Base-by-base conservation (phyloP, 2,113 vertebrate species). In the Channa maculata region DNA sequence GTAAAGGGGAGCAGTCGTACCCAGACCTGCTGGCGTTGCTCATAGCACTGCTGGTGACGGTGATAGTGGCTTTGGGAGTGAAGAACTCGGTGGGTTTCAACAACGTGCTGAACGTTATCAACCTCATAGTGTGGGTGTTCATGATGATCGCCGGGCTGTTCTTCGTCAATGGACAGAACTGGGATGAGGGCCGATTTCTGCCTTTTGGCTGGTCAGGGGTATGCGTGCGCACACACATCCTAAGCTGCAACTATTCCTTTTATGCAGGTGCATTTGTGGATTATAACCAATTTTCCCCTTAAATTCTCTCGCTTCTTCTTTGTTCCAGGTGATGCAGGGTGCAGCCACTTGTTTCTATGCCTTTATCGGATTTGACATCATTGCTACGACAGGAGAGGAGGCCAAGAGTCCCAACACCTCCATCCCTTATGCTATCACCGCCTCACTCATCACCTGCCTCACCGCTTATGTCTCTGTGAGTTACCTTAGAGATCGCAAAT, bases 351-450 rank as follows among this genome's bases (percentile, higher is more conserved):
- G 97, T 68, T 99, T 99, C 93, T 99, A 99, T 0, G 98, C 98
- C 71, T 99, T 99, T 89, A 99, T 99, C 2, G 98, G 98, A 37
- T 99, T 99, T 34, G 98, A 99, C 90, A 99, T 99, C 87, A 99
- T 99, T 0, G 98, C 98, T 33, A 99, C 98, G 39, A 99, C 97
- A 0, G 97, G 98, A 82, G 98, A 99, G 79, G 97, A 99, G 80
- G 98, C 98, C 0, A 98, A 99, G 90, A 99, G 95, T 70, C 98
- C 98, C 58, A 97, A 99, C 92, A 99, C 98, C 0, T 99, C 97
- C 81, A 99, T 99, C 82, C 98, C 98, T 0, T 99, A 99, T 0
- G 98, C 98, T 69, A 99, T 99, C 94, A 99, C 98, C 0, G 98
- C 96, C 76, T 99, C 98, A 0, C 95, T 99, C 0, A 92, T 99